Conservation (phyloP, 2,888 invertebrate genomes). For the Podabrus alpinus region DNA sequence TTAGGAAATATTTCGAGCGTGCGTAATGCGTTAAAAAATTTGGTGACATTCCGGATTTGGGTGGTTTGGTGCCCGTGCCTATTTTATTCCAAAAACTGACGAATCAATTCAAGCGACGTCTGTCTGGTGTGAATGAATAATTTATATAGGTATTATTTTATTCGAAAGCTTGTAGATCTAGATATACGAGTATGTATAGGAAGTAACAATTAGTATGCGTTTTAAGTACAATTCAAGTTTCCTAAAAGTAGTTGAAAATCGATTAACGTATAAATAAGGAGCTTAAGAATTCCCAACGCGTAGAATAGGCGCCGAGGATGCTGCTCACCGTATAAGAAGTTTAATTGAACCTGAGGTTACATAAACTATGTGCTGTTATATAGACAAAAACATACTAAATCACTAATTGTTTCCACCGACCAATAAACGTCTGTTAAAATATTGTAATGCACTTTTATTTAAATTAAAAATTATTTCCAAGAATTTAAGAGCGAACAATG, state of each 20-base stretch:
- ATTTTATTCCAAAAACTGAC: not conserved
- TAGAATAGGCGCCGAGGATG: constrained; percentile 38
- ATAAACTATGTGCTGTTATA: constrained; percentile 21
- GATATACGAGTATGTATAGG: constrained; percentile 5
- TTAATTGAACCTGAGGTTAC: constrained; percentile 16
- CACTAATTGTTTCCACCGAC: constrained; percentile 26
- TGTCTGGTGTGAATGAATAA: not conserved
- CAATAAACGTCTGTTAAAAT: constrained; percentile 6
- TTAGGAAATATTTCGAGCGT: not conserved
- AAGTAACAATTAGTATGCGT: constrained; percentile 21
- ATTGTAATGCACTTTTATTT: constrained; percentile 2
- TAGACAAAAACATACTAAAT: constrained; percentile 42
- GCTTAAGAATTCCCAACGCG: constrained; percentile 39
- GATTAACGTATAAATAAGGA: constrained; percentile 37
- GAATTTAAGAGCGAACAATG: not conserved
- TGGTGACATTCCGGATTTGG: not conserved
- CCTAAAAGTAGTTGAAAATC: constrained; percentile 41
- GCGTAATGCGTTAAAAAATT: not conserved
- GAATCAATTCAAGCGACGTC: not conserved
- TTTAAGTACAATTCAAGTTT: constrained; percentile 28
- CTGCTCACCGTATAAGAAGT: constrained; percentile 17
- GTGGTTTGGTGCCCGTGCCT: no score
- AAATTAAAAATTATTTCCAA: not conserved
- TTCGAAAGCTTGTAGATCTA: not conserved
- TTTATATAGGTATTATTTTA: not conserved